These are phyloP conservation scores for Muraenolepis orangiensis DNA, from an alignment of 2,797 vertebrate genomes.

Conservation along the genomic window DNA sequence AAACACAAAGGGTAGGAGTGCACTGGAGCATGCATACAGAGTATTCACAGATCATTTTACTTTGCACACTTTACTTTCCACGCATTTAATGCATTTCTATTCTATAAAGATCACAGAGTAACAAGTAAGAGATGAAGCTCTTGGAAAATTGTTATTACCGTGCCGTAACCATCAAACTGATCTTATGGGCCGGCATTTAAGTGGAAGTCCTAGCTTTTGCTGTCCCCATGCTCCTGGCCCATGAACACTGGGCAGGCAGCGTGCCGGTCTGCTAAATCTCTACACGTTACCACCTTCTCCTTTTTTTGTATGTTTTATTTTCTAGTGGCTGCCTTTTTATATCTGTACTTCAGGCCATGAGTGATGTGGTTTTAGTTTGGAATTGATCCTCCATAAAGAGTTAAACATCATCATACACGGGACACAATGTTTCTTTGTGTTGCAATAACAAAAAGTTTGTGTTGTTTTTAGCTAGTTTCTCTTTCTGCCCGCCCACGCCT, in stretches of 20 bases:
- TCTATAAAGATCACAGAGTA: background rate
- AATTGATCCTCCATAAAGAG: too few species aligned
- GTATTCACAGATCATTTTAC: background rate
- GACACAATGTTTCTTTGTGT: too few species aligned
- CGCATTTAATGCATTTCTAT: background rate
- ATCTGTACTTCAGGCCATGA: background rate
- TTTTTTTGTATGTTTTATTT: background rate
- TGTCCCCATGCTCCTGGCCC: background rate
- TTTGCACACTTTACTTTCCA: background rate
- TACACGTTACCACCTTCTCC: background rate
- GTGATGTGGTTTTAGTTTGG: too few species aligned
- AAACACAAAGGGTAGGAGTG: background rate
- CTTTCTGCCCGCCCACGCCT: background rate
- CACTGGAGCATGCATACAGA: background rate
- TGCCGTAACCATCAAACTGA: too few species aligned
- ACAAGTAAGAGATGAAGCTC: background rate
- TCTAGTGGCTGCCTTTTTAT: background rate
- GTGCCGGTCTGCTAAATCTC: background rate
- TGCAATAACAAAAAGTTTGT: too few species aligned
- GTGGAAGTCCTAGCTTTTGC: background rate
- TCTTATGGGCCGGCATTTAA: background rate
- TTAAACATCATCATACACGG: too few species aligned
- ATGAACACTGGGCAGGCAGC: background rate
- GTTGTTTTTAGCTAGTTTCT: background rate
- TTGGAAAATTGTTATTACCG: background rate